Evolutionary conservation across 2,888 invertebrate species (phyloP).

Genomic region (Embidobia sp.): DNA sequence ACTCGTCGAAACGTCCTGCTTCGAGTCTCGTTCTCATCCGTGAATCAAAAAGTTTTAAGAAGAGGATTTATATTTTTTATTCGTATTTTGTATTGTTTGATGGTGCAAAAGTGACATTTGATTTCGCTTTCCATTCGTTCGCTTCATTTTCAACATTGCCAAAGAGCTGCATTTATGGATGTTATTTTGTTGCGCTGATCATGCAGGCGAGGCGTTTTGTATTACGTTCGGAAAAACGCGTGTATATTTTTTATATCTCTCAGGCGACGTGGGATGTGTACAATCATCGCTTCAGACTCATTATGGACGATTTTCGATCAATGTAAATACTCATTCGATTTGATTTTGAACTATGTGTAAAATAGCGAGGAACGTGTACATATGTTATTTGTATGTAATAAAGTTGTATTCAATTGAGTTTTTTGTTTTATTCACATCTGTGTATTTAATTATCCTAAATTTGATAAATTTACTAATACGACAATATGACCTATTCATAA

Average conservation of each 20-base stretch:
- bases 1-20: no score
- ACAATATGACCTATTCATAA: no score
- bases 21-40: no score
- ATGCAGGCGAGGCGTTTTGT: slow-evolving; percentile 21
- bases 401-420: slow-evolving; percentile 33
- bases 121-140: neutral
- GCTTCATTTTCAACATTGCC: slow-evolving; percentile 36
- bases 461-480: no score
- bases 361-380: slow-evolving; percentile 52
- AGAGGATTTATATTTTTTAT: no score
- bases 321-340: slow-evolving; percentile 47
- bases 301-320: slow-evolving; percentile 17
- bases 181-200: slow-evolving; percentile 33
- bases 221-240: slow-evolving; percentile 30
- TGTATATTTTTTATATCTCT: slow-evolving; percentile 48
- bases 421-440: neutral
- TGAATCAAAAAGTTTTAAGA: no score
- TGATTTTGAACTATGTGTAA: slow-evolving; percentile 40
- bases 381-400: slow-evolving; percentile 57
- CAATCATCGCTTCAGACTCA: slow-evolving; percentile 21
- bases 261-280: slow-evolving; percentile 17
- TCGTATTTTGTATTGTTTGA: no score
- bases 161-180: slow-evolving; percentile 53
- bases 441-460: neutral
- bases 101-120: neutral